A percentile compares a stretch with the other conserved stretches of the same genome.
Conservation (phyloP, 1,140 invertebrate species). For the Orussus abietinus region DNA sequence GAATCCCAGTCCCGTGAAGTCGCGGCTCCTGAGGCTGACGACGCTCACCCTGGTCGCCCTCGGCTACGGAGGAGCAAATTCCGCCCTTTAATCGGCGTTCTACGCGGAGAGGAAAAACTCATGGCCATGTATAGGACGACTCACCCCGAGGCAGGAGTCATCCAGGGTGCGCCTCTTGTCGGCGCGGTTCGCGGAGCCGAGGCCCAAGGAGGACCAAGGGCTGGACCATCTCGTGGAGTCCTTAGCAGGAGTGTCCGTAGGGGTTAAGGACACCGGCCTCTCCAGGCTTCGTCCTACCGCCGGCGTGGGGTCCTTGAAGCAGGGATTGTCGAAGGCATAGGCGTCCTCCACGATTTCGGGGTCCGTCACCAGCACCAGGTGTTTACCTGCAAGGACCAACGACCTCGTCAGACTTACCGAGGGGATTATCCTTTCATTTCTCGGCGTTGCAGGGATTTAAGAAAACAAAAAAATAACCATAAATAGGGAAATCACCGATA, state of each 20-base stretch:
- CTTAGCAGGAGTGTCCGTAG: constrained; percentile 46
- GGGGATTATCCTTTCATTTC: too few species aligned
- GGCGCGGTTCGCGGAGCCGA: constrained; percentile 43
- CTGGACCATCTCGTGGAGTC: constrained; percentile 45
- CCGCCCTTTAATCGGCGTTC: background rate
- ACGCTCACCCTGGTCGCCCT: constrained; percentile 53
- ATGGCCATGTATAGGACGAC: constrained; percentile 14
- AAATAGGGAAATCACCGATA: too few species aligned
- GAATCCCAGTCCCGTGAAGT: constrained; percentile 89
- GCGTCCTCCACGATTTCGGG: constrained; percentile 68
- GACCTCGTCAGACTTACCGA: background rate
- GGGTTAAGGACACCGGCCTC: constrained; percentile 43
- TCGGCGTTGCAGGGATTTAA: too few species aligned
- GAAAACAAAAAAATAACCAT: too few species aligned
- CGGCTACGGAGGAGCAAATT: constrained; percentile 26
- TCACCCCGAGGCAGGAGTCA: constrained; percentile 65
- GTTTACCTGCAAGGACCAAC: constrained; percentile 59
- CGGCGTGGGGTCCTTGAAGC: constrained; percentile 60
- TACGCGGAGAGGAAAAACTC: background rate
- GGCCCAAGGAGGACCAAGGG: constrained; percentile 57
- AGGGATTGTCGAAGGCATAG: constrained; percentile 77
- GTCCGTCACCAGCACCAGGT: constrained; percentile 67
- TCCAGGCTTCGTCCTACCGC: constrained; percentile 38
- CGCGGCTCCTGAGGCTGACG: constrained; percentile 75
- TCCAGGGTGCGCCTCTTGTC: constrained; percentile 61